Conservation (phyloP, 2,113 vertebrate species). For the Aix galericulata region DNA sequence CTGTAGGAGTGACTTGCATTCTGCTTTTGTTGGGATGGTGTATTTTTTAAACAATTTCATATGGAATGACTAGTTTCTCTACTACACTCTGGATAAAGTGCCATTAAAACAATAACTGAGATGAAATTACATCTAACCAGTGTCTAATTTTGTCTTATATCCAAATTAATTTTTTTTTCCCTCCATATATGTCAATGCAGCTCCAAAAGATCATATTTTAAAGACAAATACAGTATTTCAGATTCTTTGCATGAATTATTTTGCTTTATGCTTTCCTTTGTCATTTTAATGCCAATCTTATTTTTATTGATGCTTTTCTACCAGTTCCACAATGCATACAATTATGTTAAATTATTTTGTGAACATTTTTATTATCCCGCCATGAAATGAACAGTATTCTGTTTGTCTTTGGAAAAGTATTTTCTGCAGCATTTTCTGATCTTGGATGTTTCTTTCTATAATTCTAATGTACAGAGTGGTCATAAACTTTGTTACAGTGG, state of each 20-base stretch:
- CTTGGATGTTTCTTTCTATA: background rate
- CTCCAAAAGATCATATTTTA: background rate
- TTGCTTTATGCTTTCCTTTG: background rate
- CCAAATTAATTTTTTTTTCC: background rate
- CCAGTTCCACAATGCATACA: background rate
- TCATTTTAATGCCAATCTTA: background rate
- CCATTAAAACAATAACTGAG: background rate
- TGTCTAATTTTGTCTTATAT: background rate
- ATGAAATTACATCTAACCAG: background rate
- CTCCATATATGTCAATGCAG: background rate
- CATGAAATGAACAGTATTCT: background rate
- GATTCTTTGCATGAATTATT: background rate
- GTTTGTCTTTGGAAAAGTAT: background rate
- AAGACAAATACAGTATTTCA: background rate
- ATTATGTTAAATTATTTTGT: background rate
- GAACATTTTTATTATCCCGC: background rate
- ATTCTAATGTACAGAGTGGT: background rate
- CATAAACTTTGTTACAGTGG: background rate
- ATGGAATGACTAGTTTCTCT: background rate
- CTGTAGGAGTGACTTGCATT: background rate
- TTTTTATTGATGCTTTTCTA: background rate
- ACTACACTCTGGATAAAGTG: background rate
- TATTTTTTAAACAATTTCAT: background rate
- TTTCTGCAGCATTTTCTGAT: background rate
- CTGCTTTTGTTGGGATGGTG: background rate